A percentile compares a stretch with the other conserved stretches of the same genome.
Conservation (phyloP, 2,113 vertebrate genomes). For the Sinocyclocheilus maitianheensis region DNA sequence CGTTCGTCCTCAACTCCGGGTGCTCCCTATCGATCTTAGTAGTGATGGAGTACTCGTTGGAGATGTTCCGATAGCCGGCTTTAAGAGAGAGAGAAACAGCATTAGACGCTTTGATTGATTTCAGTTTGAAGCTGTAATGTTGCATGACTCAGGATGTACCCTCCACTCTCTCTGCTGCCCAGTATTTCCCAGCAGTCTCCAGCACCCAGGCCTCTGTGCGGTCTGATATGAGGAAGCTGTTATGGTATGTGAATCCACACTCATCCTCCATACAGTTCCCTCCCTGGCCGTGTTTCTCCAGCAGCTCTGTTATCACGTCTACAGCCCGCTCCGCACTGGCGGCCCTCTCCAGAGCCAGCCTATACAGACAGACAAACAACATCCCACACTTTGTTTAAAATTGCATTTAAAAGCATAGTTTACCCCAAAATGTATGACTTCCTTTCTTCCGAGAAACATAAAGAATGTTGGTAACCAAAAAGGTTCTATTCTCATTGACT, state of each 20-base stretch:
- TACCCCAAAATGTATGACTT: too few species aligned
- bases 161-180: conserved; percentile 89
- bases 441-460: too few species aligned
- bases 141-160: conserved; percentile 57
- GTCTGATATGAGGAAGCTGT: conserved; percentile 95
- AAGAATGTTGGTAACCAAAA: too few species aligned
- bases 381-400: neutral
- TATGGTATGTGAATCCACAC: conserved; percentile 87
- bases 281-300: conserved; percentile 91
- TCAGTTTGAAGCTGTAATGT: neutral
- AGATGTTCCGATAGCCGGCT: conserved; percentile 89
- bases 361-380: conserved; percentile 56
- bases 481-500: too few species aligned
- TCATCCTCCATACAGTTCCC: conserved; percentile 90
- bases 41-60: conserved; percentile 91
- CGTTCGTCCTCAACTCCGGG: conserved; percentile 81
- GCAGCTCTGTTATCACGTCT: conserved; percentile 81
- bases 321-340: conserved; percentile 89
- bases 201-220: conserved; percentile 92
- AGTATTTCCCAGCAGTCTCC: conserved; percentile 90
- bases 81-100: conserved; percentile 52
- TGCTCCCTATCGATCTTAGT: conserved; percentile 91
- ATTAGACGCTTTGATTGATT: neutral
- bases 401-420: neutral
- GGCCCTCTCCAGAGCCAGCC: conserved; percentile 93